Percentiles rank a stretch among this genome's conserved stretches.
phyloP scores from a whole-genome alignment of 2,113 vertebrate species.

The Coptodon bakossiorum region DNA sequence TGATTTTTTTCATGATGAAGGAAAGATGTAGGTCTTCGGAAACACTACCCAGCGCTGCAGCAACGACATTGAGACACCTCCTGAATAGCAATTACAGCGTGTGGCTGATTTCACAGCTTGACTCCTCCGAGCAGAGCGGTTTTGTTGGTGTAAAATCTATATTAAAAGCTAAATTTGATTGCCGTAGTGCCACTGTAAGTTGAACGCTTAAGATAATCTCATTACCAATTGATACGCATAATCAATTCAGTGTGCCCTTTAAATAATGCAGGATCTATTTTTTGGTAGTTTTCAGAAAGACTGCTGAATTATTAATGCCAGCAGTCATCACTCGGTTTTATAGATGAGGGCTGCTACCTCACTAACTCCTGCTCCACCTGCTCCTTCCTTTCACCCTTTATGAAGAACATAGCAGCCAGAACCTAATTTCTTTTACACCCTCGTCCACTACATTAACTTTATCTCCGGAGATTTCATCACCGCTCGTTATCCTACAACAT shows the following conservation, averaged over 20 bases:
- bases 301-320: constrained; percentile 61
- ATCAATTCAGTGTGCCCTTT: constrained; percentile 60
- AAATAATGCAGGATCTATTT: constrained; percentile 60
- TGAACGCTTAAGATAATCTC: constrained; percentile 55
- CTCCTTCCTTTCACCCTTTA: not conserved
- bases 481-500: not conserved
- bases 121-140: not conserved
- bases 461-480: not conserved
- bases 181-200: not conserved
- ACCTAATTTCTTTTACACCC: not conserved
- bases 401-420: not conserved
- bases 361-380: constrained; percentile 22
- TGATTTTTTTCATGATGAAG: constrained; percentile 46
- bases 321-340: constrained; percentile 40
- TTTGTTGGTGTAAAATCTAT: not conserved
- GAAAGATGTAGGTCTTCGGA: constrained; percentile 47
- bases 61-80: constrained; percentile 28
- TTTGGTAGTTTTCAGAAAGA: constrained; percentile 47
- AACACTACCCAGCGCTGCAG: constrained; percentile 17
- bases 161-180: constrained; percentile 16
- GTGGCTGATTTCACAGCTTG: constrained; percentile 9
- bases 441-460: not conserved
- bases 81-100: constrained; percentile 46
- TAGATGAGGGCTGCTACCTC: constrained; percentile 31
- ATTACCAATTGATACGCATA: constrained; percentile 64